Conservation (phyloP, 2,113 vertebrate species). For the Grantiella picta region DNA sequence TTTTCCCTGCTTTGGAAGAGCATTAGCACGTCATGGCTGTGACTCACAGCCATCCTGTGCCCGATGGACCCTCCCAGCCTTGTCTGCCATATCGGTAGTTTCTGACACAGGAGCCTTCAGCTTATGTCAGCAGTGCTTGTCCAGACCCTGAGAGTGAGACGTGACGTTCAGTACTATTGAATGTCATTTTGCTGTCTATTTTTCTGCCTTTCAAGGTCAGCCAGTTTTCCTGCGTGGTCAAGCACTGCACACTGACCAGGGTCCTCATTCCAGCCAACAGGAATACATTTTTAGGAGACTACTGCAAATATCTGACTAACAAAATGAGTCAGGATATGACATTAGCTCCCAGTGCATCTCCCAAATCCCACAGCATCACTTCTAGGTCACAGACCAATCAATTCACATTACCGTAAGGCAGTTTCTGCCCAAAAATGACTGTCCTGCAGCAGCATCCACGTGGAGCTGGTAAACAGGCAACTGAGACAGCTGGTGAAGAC, state of each 20-base stretch:
- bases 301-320: neutral
- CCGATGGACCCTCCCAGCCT: neutral
- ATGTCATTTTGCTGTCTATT: neutral
- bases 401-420: neutral
- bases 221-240: neutral
- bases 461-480: neutral
- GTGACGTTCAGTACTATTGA: neutral
- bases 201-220: neutral
- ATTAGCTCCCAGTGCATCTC: neutral
- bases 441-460: neutral
- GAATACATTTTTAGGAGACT: neutral
- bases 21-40: neutral
- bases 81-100: neutral
- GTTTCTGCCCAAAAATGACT: neutral
- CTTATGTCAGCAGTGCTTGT: neutral
- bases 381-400: neutral
- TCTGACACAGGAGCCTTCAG: neutral
- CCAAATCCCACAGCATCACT: neutral
- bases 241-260: accelerated
- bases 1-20: neutral
- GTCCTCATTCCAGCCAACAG: neutral
- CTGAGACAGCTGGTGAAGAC: neutral
- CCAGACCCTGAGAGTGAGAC: neutral
- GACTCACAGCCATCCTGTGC: neutral
- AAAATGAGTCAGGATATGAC: neutral